A percentile compares a stretch with the other conserved stretches of the same genome.
phyloP scores from a whole-genome alignment of 2,113 vertebrate genomes.

The zebrafish (Danio rerio) region GRCz12tu NC_133186.1:27813501-27814000 shows the following conservation, averaged over 20 bases:
- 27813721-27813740: constrained; percentile 74
- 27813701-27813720: constrained; percentile 88
- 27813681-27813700: constrained; percentile 89
- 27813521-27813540: constrained; percentile 1
- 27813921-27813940: not conserved
- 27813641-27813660: constrained; percentile 84
- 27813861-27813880: not conserved
- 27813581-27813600: not conserved
- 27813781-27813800: constrained; percentile 84
- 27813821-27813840: constrained; percentile 82
- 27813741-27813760: constrained; percentile 77
- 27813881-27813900: not conserved
- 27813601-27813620: constrained; percentile 65
- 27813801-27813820: constrained; percentile 83
- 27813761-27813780: constrained; percentile 85
- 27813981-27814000: not conserved
- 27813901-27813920: not conserved
- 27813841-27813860: constrained; percentile 73
- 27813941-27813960: not conserved
- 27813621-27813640: constrained; percentile 86
- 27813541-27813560: not conserved
- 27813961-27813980: not conserved
- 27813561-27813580: not conserved
- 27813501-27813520: not conserved
- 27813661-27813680: constrained; percentile 81